These are phyloP conservation scores for Mormyrus proboscirostris DNA, from an alignment of 2,797 vertebrate species.

Conservation along the genomic window DNA sequence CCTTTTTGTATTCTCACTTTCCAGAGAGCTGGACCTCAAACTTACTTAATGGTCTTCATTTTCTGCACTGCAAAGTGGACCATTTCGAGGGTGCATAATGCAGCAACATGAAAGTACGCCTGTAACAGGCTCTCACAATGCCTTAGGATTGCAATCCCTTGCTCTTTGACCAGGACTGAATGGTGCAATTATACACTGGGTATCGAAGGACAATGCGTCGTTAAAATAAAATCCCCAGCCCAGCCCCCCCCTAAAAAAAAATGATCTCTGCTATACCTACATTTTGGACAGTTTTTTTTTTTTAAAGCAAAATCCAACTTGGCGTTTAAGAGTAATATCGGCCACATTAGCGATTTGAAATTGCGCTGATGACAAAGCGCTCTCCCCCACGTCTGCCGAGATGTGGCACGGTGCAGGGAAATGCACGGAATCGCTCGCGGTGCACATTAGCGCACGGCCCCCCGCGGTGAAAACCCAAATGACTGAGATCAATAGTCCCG, in stretches of 20 bases:
- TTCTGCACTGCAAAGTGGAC: constrained; percentile 5
- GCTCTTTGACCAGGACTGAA: constrained; percentile 15
- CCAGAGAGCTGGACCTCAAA: background rate
- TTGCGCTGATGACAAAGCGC: background rate
- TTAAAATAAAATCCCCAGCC: background rate
- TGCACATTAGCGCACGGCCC: background rate
- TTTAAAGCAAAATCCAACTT: background rate
- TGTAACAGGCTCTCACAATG: background rate
- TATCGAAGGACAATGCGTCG: background rate
- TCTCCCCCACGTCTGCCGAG: background rate
- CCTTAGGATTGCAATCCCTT: constrained; percentile 16
- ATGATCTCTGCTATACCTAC: background rate
- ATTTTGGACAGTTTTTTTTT: background rate
- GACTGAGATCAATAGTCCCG: constrained; percentile 5
- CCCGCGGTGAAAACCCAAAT: background rate
- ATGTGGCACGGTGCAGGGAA: background rate
- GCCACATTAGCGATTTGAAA: background rate
- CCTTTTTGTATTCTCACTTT: background rate
- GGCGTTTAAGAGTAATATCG: background rate
- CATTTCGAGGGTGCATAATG: background rate
- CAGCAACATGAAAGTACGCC: background rate
- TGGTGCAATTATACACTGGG: background rate
- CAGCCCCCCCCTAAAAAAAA: background rate
- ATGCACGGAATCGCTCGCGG: background rate
- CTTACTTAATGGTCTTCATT: constrained; percentile 21